These are phyloP conservation scores for Drosophila prolongata DNA, from an alignment of 2,888 invertebrate species.

Conservation along the genomic window DNA sequence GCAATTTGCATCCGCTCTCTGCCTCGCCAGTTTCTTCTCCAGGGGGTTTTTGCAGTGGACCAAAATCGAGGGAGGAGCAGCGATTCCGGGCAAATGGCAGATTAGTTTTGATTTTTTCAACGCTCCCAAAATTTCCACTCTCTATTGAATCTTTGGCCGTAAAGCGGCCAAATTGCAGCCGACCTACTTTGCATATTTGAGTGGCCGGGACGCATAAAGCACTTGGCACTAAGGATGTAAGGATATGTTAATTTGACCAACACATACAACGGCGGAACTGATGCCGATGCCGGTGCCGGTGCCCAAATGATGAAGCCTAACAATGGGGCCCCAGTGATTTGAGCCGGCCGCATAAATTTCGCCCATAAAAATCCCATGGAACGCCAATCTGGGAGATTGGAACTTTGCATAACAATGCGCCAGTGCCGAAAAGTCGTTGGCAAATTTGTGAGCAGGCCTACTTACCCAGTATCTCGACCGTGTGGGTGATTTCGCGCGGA, in stretches of 20 bases:
- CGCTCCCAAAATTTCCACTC: conserved; percentile 45
- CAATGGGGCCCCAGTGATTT: conserved; percentile 78
- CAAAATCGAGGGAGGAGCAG: conserved; percentile 15
- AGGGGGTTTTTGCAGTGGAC: background rate
- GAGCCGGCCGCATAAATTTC: conserved; percentile 70
- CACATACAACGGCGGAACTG: conserved; percentile 32
- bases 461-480: conserved; percentile 89
- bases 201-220: conserved; percentile 60
- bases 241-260: conserved; percentile 75
- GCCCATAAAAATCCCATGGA: conserved; percentile 59
- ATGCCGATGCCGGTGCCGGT: conserved; percentile 49
- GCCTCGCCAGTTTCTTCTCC: conserved; percentile 16
- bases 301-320: conserved; percentile 68
- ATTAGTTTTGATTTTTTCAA: conserved; percentile 78
- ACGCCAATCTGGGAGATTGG: conserved; percentile 34
- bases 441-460: conserved; percentile 46
- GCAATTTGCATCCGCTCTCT: conserved; percentile 72
- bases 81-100: conserved; percentile 70
- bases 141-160: conserved; percentile 77
- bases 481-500: conserved; percentile 88
- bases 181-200: conserved; percentile 78
- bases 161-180: conserved; percentile 79
- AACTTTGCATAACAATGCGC: conserved; percentile 74
- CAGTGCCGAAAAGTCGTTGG: conserved; percentile 39
- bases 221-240: conserved; percentile 61